These are phyloP conservation scores for Dermatophagoides farinae DNA, from an alignment of 1,140 invertebrate genomes.

Conservation along the genomic window DNA sequence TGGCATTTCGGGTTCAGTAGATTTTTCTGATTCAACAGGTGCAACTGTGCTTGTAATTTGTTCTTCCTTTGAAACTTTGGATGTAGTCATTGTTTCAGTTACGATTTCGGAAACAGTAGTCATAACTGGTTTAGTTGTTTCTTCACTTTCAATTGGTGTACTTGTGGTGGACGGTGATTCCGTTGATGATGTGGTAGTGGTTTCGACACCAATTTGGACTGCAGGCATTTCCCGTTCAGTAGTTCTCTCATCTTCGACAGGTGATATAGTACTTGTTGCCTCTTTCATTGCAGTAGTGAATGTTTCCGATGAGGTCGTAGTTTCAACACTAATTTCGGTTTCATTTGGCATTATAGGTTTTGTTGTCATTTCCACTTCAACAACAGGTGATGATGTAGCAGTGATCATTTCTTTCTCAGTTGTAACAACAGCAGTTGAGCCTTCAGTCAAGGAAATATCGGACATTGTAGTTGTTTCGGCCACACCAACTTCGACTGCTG, in stretches of 20 bases:
- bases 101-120: background rate
- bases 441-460: background rate
- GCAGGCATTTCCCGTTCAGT: background rate
- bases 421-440: background rate
- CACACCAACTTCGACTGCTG: background rate
- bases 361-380: background rate
- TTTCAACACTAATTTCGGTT: background rate
- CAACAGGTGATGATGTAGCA: background rate
- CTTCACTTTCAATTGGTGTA: background rate
- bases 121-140: conserved; percentile 15
- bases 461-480: background rate
- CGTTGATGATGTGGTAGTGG: background rate
- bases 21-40: no score
- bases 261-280: background rate
- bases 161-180: background rate
- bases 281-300: background rate
- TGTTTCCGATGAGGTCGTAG: background rate
- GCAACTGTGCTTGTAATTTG: no score
- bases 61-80: no score
- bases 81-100: background rate
- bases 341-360: background rate
- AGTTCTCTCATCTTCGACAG: background rate
- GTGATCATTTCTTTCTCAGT: background rate
- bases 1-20: no score
- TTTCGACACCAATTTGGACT: background rate